Evolutionary conservation across 2,113 vertebrate genomes (phyloP).

Genomic region (Myiagra hebetior): DNA sequence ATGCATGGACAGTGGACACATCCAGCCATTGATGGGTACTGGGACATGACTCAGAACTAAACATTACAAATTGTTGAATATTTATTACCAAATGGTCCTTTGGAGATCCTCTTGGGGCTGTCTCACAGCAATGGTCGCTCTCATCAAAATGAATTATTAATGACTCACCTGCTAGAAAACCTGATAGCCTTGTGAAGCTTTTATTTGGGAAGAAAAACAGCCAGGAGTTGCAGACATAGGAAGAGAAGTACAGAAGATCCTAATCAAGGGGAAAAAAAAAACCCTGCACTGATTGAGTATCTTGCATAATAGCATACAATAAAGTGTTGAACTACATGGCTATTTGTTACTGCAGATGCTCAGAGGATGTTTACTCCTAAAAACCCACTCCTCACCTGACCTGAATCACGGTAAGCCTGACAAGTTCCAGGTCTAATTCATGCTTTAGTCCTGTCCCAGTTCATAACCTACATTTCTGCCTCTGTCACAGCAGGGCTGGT

Average conservation of each 20-base stretch:
- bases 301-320: not conserved
- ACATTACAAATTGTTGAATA: conserved; percentile 51
- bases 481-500: fast-evolving
- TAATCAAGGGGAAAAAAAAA: not conserved
- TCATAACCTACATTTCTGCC: not conserved
- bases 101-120: not conserved
- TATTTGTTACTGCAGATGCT: not conserved
- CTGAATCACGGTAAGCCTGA: not conserved
- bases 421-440: not conserved
- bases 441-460: not conserved
- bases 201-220: not conserved
- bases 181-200: not conserved
- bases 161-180: conserved; percentile 1
- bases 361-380: not conserved
- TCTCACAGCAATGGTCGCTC: not conserved
- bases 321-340: not conserved
- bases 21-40: not conserved
- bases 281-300: not conserved
- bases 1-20: not conserved
- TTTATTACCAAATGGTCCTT: conserved; percentile 51
- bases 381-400: not conserved
- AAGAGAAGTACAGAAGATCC: not conserved
- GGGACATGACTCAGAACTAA: conserved; percentile 13
- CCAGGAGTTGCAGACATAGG: not conserved
- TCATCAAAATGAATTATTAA: conserved; percentile 38